Base-by-base conservation (phyloP, 2,113 vertebrate species). In the Urocolius indicus region DNA sequence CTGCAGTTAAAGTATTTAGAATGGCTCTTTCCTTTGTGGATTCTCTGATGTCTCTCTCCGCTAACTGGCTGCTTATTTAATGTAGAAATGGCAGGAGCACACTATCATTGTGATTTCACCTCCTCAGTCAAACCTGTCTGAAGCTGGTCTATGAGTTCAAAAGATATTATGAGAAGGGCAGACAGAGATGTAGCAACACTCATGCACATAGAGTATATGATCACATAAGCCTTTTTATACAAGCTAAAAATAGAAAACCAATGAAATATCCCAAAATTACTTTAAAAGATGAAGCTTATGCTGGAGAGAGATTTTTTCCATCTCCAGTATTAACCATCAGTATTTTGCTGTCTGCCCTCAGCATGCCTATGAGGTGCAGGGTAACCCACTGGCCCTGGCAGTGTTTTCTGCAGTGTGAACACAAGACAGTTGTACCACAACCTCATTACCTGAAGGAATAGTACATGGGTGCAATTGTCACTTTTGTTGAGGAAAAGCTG, bases 1-100 rank as follows among this genome's bases (percentile, higher is more conserved):
- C 55, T 81, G 59, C 59, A 93, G 76, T 45, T 92, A 13, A 79
- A 85, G 55, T 57, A 71, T 84, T 93, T 77, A 77, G 46, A 88
- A 51, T 36, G 16, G 26, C 38, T 90, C n/a, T 79, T 94, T 87
- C 55, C 73, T 90, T 51, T 92, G 68, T 87, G 68, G 68, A 66
- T 90, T 95, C 46, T 89, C 48, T 75, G 29, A 58, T 52, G 30
- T 58, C 4, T 62, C 62, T 68, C 55, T 85, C 36, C 27, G 66
- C 51, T 63, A 71, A 36, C 5, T 10, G 2, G 17, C 36, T 80
- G 34, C 67, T 93, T 88, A 54, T 76, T 88, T 92, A 80, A 88
- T n/a, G 69, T 1, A 68, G 43, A 73, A 90, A 71, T 66, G 73
- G 10, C 32, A 83, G 71, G 41, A 94, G 13, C 41, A 51, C 76